Base-by-base conservation (phyloP, 1,140 invertebrate species). In the Papilio machaon region DNA sequence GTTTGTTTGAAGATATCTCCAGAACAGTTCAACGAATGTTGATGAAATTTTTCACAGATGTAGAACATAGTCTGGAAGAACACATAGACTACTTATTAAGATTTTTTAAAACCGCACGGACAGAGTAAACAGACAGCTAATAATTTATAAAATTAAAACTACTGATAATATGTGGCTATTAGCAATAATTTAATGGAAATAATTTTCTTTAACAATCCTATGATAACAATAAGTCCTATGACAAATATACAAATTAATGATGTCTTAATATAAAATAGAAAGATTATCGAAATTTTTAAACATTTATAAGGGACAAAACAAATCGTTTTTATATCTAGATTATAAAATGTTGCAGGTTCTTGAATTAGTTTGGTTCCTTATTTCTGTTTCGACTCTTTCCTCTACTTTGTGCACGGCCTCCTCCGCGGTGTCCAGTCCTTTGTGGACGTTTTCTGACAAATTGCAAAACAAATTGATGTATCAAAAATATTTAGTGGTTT, bases 271-370 rank as follows among this genome's bases (percentile, higher is more conserved):
- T 64, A 23, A 46, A 58, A 58, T 58, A 58, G 54, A 58, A 58
- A 58, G 54, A n/a, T 78, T 64, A 52, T 77, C 49, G 67, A 80
- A 77, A 67, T 81, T 81, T 81, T 52, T 7, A 75, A 52, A 52
- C 49, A 80, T n/a, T 73, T 49, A 58, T 81, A 47, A 17, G 79
- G 9, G 70, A 81, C 76, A 76, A 83, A 81, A 74, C 35, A 15
- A 49, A 47, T 79, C 43, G 49, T n/a, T 80, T 35, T 7, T 70
- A 30, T 23, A 7, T 2, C 11, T 70, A 38, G 73, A 52, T 91
- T 93, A 94, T 88, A 94, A 88, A 87, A 94, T 91, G 52, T 89
- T 93, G 91, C 92, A 94, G 3, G 93, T 92, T 87, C 91, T 83
- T 67, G 92, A 94, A 83, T 92, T 94, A 2, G 92, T 94, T 81